These are phyloP conservation scores for Augochlorella aurata DNA, from an alignment of 2,888 invertebrate species.

Conservation along the genomic window DNA sequence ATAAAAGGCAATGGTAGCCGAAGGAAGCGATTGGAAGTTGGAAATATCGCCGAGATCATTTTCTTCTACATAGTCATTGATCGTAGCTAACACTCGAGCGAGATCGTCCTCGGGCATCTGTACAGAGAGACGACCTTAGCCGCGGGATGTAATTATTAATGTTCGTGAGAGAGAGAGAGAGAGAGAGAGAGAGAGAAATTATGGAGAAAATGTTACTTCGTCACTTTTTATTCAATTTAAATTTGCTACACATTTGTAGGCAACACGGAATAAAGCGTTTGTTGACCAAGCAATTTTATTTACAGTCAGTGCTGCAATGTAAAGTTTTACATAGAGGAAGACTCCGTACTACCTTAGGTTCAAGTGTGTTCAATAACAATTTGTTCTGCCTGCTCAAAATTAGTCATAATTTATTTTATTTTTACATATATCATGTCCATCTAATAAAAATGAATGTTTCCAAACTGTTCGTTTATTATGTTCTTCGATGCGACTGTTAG, in stretches of 20 bases:
- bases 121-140: too few species aligned
- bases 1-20: neutral
- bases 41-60: neutral
- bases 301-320: neutral
- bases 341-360: neutral
- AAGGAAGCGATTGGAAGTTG: neutral
- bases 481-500: neutral
- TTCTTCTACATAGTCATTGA: neutral
- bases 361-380: conserved; percentile 12
- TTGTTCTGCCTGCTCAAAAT: conserved; percentile 3
- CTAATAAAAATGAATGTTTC: conserved; percentile 7
- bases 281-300: neutral
- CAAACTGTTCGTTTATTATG: neutral
- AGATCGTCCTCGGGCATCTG: too few species aligned
- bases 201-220: neutral
- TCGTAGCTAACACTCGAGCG: neutral
- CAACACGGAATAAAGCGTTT: neutral
- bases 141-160: neutral
- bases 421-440: neutral
- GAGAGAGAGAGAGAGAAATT: too few species aligned
- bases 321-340: conserved; percentile 4
- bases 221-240: neutral
- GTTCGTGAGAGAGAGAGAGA: neutral
- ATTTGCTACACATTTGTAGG: neutral
- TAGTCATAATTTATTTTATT: neutral